phyloP scores from a whole-genome alignment of 2,888 invertebrate genomes.

The Ecliptopera silaceata region DNA sequence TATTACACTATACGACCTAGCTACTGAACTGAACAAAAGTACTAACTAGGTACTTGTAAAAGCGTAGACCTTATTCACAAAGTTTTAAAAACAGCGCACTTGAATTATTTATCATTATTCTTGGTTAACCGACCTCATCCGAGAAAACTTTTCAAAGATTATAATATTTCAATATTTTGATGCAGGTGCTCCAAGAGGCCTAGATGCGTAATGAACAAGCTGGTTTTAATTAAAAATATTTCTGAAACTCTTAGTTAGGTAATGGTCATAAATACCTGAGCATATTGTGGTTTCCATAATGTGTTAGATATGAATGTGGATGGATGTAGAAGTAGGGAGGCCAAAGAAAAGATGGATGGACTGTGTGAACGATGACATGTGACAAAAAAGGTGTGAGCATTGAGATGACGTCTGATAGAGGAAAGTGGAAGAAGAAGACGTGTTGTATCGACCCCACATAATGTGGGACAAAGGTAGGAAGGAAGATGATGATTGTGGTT shows the following conservation, averaged over 20 bases:
- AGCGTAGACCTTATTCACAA: conserved; percentile 1
- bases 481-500: too few species aligned
- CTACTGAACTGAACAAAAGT: background rate
- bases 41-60: background rate
- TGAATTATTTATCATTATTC: conserved; percentile 15
- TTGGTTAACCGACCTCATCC: conserved; percentile 12
- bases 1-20: too few species aligned
- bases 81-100: conserved; percentile 31
- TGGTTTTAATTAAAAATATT: conserved; percentile 55
- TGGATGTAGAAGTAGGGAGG: too few species aligned
- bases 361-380: too few species aligned
- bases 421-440: too few species aligned
- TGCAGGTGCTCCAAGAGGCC: conserved; percentile 17
- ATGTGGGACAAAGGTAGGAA: too few species aligned
- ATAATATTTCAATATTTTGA: conserved; percentile 22
- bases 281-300: background rate
- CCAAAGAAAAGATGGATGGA: too few species aligned
- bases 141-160: conserved; percentile 18
- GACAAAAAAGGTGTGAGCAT: too few species aligned
- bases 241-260: conserved; percentile 28
- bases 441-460: too few species aligned
- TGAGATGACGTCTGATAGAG: too few species aligned
- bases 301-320: background rate
- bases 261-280: background rate
- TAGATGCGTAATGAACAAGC: conserved; percentile 33